phyloP scores from a whole-genome alignment of 2,113 vertebrate species.

The Heterochromis multidens region DNA sequence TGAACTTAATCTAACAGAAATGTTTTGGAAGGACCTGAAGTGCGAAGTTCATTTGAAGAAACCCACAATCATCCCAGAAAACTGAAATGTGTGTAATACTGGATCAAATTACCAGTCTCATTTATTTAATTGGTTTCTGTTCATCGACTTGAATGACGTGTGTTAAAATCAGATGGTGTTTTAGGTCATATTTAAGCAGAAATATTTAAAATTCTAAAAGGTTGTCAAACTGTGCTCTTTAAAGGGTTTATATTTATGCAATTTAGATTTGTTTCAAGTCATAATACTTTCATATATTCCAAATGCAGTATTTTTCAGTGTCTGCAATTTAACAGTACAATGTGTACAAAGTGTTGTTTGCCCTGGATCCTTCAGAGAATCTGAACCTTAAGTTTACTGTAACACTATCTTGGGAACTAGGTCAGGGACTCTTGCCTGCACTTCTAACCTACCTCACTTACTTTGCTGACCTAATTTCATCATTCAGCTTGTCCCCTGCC shows the following conservation, averaged over 20 bases:
- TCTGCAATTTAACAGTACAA: background rate
- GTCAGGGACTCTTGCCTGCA: conserved; percentile 7
- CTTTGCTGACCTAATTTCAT: conserved; percentile 35
- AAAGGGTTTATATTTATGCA: accelerated
- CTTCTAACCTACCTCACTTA: background rate
- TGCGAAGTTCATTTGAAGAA: background rate
- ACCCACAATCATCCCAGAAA: background rate
- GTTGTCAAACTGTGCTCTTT: background rate
- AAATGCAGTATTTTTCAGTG: background rate
- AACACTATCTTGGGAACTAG: conserved; percentile 1
- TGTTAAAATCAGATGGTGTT: background rate
- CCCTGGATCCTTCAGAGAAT: background rate
- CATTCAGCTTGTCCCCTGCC: background rate
- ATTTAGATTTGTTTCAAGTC: background rate
- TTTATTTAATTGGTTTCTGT: background rate
- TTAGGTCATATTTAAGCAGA: background rate
- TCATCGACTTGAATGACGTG: background rate
- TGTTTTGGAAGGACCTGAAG: background rate
- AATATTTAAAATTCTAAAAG: background rate
- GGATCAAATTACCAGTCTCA: background rate
- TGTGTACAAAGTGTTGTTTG: background rate
- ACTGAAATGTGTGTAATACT: background rate
- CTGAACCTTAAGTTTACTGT: background rate
- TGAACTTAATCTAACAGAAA: background rate
- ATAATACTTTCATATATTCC: background rate